Percentiles rank a stretch among this genome's conserved stretches.
phyloP scores from a whole-genome alignment of 2,797 vertebrate species.

The Molossus molossus region DNA sequence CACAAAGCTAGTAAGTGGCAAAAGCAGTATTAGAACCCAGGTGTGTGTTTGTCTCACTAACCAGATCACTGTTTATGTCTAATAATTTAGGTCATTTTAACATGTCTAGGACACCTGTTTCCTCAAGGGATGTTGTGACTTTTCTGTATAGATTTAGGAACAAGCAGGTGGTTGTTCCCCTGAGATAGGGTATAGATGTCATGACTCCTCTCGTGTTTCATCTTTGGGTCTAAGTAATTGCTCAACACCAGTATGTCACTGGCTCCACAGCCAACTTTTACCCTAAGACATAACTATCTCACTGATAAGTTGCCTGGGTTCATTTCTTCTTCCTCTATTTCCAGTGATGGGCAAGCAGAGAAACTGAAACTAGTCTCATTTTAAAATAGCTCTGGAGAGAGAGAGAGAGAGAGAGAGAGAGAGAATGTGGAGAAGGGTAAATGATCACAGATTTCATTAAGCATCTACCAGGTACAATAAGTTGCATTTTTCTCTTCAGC shows the following conservation, averaged over 20 bases:
- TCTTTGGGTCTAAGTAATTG: neutral
- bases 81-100: neutral
- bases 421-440: neutral
- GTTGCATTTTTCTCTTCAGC: neutral
- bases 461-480: rapidly evolving
- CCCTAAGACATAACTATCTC: neutral
- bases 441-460: neutral
- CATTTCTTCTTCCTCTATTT: constrained; percentile 1
- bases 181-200: neutral
- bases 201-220: neutral
- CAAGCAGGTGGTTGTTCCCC: neutral
- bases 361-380: neutral
- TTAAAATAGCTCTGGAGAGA: neutral
- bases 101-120: neutral
- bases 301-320: neutral
- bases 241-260: neutral
- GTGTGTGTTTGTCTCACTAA: neutral
- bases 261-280: neutral
- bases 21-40: neutral
- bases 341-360: neutral
- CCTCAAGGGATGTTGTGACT: neutral
- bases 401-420: neutral
- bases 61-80: neutral
- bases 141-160: neutral
- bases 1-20: neutral